Evolutionary conservation across 2,113 vertebrate genomes (phyloP), one percentile per base, ranked within the genome.

Genomic region (Melierax canorus): DNA sequence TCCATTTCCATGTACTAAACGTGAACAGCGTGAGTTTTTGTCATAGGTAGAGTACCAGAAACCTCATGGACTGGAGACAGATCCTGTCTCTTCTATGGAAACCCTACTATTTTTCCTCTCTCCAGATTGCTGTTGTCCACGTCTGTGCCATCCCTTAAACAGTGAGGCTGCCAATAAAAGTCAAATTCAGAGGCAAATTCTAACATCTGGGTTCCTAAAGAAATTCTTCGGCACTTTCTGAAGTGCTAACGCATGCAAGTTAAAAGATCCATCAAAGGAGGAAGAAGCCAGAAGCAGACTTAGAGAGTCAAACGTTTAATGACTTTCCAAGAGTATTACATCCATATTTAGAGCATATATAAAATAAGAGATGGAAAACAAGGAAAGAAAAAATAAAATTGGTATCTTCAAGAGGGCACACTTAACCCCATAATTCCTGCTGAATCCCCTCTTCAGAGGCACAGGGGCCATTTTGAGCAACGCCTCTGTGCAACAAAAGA

Each of bases 261-360:
- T 51, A 72, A 77, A n/a, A 24, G 41, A 67, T 46, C 43, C 73
- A 56, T 48, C 72, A 68, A 74, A 88, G 69, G 63, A 88, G 39
- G 30, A 69, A 90, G 30, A 91, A 79, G 66, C 39, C 59, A 93
- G 81, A 60, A 91, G 67, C 81, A 89, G 72, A 78, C 73, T 83
- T 98, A 98, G 53, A 98, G 97, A 97, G 94, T 96, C 94, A 93
- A 98, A 94, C 46, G 92, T 98, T 98, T 98, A 98, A 98, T 98
- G 95, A 92, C 84, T 95, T 98, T 67, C 69, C 75, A 97, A 96
- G 94, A 90, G 78, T 78, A 86, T 96, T 92, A 97, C 81, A 97
- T 88, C 96, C 68, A 75, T 85, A 96, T 95, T 94, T 91, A 95
- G 96, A 95, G 92, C 80, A 96, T 23, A 93, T 96, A 98, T 86